Percentiles rank a stretch among this genome's conserved stretches.
phyloP scores from a whole-genome alignment of 2,797 vertebrate genomes.

The Coilia nasus region DNA sequence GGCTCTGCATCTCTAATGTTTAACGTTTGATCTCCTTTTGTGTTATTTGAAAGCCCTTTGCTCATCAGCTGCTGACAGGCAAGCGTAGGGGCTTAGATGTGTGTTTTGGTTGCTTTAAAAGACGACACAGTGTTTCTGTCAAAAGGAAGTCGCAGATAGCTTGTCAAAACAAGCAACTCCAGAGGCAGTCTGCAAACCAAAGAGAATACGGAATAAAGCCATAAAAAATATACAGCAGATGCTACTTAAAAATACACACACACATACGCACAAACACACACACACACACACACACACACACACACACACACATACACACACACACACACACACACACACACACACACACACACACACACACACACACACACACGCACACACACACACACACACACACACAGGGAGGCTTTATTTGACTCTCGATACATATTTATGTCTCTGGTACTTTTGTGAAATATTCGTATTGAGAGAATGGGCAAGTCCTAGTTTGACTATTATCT shows the following conservation, averaged over 20 bases:
- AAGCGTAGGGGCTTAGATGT: conserved; percentile 13
- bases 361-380: not conserved
- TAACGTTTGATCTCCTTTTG: conserved; percentile 11
- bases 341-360: no score
- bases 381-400: not conserved
- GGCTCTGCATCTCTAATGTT: not conserved
- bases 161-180: conserved; percentile 22
- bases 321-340: not conserved
- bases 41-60: not conserved
- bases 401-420: conserved; percentile 16
- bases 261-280: conserved; percentile 21
- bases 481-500: not conserved
- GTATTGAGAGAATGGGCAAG: not conserved
- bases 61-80: conserved; percentile 13
- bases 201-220: conserved; percentile 23
- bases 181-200: conserved; percentile 1
- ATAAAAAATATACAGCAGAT: not conserved
- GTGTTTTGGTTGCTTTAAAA: conserved; percentile 16
- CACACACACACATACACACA: not conserved
- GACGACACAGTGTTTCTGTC: conserved; percentile 26
- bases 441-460: not conserved
- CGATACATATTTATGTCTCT: conserved; percentile 15
- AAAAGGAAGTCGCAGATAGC: conserved; percentile 13
- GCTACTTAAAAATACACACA: not conserved
- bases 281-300: not conserved